Percentiles rank a stretch among this genome's conserved stretches.
phyloP scores from a whole-genome alignment of 1,140 invertebrate genomes.

The Ooceraea biroi region DNA sequence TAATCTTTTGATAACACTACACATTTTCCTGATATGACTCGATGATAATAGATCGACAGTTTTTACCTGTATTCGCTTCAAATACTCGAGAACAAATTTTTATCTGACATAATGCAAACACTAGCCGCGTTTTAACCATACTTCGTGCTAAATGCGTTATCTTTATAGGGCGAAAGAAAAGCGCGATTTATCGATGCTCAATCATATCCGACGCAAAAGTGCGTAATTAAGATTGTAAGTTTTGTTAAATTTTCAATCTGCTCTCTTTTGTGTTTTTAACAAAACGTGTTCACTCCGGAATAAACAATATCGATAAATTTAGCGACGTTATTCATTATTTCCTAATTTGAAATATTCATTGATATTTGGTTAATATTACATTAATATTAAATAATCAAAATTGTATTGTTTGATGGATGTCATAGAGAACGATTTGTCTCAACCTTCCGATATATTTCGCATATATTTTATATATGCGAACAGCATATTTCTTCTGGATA shows the following conservation, averaged over 20 bases:
- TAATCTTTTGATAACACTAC: not conserved
- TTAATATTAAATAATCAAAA: slow-evolving; percentile 1
- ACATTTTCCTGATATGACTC: not conserved
- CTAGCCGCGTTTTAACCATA: not conserved
- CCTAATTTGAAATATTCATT: not conserved
- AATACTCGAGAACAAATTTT: slow-evolving; percentile 25
- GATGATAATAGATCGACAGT: not conserved
- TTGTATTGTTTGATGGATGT: no score
- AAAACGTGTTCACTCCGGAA: not conserved
- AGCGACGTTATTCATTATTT: not conserved
- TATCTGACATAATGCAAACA: slow-evolving; percentile 29
- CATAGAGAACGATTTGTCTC: no score
- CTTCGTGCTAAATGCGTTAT: slow-evolving; percentile 21
- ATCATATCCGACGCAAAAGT: not conserved
- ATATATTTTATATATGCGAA: no score
- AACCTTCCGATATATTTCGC: no score
- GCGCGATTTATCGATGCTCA: not conserved
- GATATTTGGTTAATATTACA: not conserved
- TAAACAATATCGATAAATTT: not conserved
- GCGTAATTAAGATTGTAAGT: not conserved
- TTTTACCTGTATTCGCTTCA: not conserved
- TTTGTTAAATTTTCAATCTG: not conserved
- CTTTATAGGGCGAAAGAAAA: slow-evolving; percentile 32
- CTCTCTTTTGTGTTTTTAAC: not conserved
- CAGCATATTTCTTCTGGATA: no score